Evolutionary conservation across 2,888 invertebrate species (phyloP), one percentile per base, ranked within the genome.

Genomic region (Agrochola litura): DNA sequence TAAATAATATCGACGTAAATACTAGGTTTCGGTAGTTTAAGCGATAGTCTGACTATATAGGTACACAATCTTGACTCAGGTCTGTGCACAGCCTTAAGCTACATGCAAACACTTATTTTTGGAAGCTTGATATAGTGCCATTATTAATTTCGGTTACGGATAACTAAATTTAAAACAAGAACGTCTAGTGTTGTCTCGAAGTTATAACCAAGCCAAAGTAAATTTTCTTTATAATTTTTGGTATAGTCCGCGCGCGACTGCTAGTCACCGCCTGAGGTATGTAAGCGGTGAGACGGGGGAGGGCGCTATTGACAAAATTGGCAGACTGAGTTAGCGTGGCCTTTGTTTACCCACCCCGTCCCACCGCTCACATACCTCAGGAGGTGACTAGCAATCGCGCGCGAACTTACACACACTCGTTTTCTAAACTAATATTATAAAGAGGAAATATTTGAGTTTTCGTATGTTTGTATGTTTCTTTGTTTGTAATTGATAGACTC

Each of bases 71-170:
- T n/a, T n/a, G n/a, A 25, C 19, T 25, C 12, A 19, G 2, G 30
- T 73, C 70, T 56, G 22, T 16, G 30, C 12, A 16, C 10, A 16
- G 12, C 46, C 30, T 58, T 19, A 78, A 75, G 43, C 69, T 49
- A 14, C 65, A 77, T 58, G 61, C 71, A 76, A 75, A 76, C 54
- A 54, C 58, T 56, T 78, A 75, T 77, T 86, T 83, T 76, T 52
- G 56, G 19, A 41, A 41, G 22, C 58, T 69, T 67, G 25, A 73
- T 70, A 67, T 46, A 72, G 6, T 70, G 5, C n/a, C 66, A 58
- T n/a, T 54, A 71, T 65, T 19, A 56, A 56, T 69, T 56, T 61
- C 22, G 46, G 14, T 69, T 63, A 61, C 19, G n/a, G 73, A 73
- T 61, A n/a, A 19, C 54, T 61, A 41, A 41, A 70, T 79, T 66